Base-by-base conservation (phyloP, 37 sponge, comb jelly and placozoan genomes). In the Aplysina aerophoba region DNA sequence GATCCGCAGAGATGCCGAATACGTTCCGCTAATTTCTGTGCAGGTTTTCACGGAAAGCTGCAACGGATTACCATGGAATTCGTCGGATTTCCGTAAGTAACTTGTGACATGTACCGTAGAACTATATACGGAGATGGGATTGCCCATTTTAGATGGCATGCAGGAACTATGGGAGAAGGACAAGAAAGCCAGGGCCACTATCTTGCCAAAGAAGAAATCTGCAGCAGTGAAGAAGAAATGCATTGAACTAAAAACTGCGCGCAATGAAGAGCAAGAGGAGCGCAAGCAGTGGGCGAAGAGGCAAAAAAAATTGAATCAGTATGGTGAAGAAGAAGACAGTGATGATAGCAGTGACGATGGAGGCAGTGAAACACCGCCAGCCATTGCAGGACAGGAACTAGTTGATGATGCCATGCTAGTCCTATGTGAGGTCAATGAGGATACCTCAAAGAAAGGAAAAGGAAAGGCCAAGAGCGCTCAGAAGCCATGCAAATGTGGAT, bases 251-350 rank as follows among this genome's bases (percentile, higher is more conserved):
- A 67, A 67, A 22, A n/a, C 69, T 67, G 69, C 69, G 14, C 69
- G 69, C 28, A n/a, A 25, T 14, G 69, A 67, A 27, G 69, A 67
- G 69, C 69, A 67, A n/a, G 27, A 67, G n/a, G 69, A 67, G 69
- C 19, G 69, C 25, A 67, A 67, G 27, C 28, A 67, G 69, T 67
- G 69, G 69, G n/a, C 69, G 13, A 67, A 67, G 27, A 67, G 69
- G 27, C 69, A 67, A n/a, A 67, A 27, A 14, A 67, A 25, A 15
- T 25, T 67, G 14, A 20, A 67, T n/a, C 14, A 20, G 27, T 67
- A 67, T n/a, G 69, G 69, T 24, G n/a, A 27, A 20, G 27, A 67
- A 67, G 69, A 15, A 67, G 15, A n/a, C n/a, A n/a, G 27, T n/a
- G 69, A 67, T 15, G 69, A 15, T 67, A 22, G 69, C 15, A 24